phyloP scores from a whole-genome alignment of 2,888 invertebrate species.

The Tetragonisca angustula region DNA sequence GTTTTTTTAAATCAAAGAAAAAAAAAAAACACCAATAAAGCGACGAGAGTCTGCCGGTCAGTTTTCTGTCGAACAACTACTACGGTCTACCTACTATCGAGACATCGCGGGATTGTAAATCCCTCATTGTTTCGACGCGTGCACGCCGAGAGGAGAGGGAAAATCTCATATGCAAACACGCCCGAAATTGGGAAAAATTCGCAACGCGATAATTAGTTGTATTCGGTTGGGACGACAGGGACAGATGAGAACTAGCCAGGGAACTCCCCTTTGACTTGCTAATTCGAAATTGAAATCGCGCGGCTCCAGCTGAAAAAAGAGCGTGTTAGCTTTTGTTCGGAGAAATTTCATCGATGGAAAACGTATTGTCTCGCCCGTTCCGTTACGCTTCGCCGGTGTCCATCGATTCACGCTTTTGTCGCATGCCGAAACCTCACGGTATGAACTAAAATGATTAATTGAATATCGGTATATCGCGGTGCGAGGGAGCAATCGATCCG shows the following conservation, averaged over 20 bases:
- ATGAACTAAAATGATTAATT: constrained; percentile 73
- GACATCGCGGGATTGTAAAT: not conserved
- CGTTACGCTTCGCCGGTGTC: constrained; percentile 68
- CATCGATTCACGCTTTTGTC: constrained; percentile 74
- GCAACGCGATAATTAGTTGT: constrained; percentile 57
- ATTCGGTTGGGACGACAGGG: constrained; percentile 37
- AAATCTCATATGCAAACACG: not conserved
- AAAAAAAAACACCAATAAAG: not conserved
- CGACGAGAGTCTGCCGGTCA: not conserved
- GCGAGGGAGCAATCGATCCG: constrained; percentile 63
- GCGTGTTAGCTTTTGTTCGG: constrained; percentile 66
- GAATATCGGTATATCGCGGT: constrained; percentile 70
- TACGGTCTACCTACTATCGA: not conserved
- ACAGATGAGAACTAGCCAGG: constrained; percentile 11
- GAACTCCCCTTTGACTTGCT: constrained; percentile 62
- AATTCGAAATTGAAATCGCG: constrained; percentile 64
- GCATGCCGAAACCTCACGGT: constrained; percentile 65
- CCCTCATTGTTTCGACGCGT: not conserved
- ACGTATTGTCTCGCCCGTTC: constrained; percentile 69
- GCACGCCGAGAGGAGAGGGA: not conserved
- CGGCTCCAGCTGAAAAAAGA: constrained; percentile 50
- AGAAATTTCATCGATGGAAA: constrained; percentile 70
- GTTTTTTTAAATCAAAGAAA: constrained; percentile 15
- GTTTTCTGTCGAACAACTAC: not conserved
- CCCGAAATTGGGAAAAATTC: constrained; percentile 8